A percentile compares a stretch with the other conserved stretches of the same genome.
Conservation (phyloP, 2,113 vertebrate species). For the Thomomys bottae region DNA sequence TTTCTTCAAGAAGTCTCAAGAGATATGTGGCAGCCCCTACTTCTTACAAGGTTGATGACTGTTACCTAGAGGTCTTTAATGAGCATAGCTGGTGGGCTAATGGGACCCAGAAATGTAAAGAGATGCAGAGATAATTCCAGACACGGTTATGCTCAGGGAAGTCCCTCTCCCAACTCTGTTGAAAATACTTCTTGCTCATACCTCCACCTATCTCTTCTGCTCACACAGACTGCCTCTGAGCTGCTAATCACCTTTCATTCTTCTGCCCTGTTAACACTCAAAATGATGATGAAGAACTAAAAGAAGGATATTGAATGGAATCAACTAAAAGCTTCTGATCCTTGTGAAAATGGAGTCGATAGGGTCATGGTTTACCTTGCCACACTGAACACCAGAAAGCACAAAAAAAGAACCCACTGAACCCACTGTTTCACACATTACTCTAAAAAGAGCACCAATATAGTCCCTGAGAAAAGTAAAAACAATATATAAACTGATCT, state of each 20-base stretch:
- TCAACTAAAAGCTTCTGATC: slow-evolving; percentile 9
- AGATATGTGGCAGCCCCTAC: slow-evolving; percentile 36
- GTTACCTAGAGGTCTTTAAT: slow-evolving; percentile 60
- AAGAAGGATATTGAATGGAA: not conserved
- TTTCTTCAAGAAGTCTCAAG: slow-evolving; percentile 12
- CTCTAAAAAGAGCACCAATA: not conserved
- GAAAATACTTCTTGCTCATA: not conserved
- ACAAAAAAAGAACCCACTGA: not conserved
- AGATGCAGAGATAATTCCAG: slow-evolving; percentile 33
- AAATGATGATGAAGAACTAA: slow-evolving; percentile 5
- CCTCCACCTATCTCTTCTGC: not conserved
- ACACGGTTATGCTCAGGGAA: not conserved
- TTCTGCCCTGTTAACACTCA: not conserved
- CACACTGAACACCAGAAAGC: not conserved
- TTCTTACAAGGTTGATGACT: slow-evolving; percentile 59
- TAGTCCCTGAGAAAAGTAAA: not conserved
- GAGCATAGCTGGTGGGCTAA: slow-evolving; percentile 59
- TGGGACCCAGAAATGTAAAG: slow-evolving; percentile 9
- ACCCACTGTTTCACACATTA: not conserved
- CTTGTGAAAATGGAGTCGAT: not conserved
- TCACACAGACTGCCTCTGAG: not conserved
- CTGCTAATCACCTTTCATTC: not conserved
- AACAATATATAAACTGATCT: not conserved
- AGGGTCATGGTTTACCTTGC: not conserved
- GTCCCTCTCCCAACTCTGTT: not conserved